phyloP scores from a whole-genome alignment of 2,888 invertebrate genomes.

The Agelastica alni region DNA sequence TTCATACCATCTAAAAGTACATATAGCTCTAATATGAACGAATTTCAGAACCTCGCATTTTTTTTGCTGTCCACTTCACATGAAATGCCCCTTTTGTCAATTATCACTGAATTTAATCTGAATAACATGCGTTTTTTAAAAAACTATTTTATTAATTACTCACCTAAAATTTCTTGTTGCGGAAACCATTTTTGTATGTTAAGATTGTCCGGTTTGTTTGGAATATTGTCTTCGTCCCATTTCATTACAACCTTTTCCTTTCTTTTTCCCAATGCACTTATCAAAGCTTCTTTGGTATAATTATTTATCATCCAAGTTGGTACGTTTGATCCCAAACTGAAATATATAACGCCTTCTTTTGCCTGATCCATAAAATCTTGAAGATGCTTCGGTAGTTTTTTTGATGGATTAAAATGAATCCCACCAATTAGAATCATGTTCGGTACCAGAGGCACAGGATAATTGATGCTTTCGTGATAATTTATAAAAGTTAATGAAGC shows the following conservation, averaged over 20 bases:
- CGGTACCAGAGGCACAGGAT: conserved; percentile 59
- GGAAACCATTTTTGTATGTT: conserved; percentile 68
- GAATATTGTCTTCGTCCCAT: conserved; percentile 64
- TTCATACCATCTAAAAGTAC: too few relatives aligned
- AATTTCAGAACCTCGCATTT: too few relatives aligned
- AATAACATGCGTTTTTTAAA: too few relatives aligned
- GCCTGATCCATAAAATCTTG: conserved; percentile 39
- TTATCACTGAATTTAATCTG: too few relatives aligned
- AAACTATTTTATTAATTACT: too few relatives aligned
- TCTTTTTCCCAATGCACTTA: conserved; percentile 62
- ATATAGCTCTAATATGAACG: too few relatives aligned
- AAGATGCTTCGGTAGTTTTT: conserved; percentile 39
- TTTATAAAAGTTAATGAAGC: conserved; percentile 46
- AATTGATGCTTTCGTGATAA: conserved; percentile 59
- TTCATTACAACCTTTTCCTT: conserved; percentile 73
- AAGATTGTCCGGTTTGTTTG: conserved; percentile 63
- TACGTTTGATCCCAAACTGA: conserved; percentile 66
- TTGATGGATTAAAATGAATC: conserved; percentile 52
- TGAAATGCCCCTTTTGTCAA: too few relatives aligned
- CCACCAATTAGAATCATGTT: conserved; percentile 64
- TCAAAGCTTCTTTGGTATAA: conserved; percentile 59
- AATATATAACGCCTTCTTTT: conserved; percentile 57
- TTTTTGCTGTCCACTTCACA: too few relatives aligned
- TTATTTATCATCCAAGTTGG: conserved; percentile 60
- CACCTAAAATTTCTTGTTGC: conserved; percentile 57